Evolutionary conservation across 1,140 invertebrate genomes (phyloP).

Genomic region (Lucilia cuprina): DNA sequence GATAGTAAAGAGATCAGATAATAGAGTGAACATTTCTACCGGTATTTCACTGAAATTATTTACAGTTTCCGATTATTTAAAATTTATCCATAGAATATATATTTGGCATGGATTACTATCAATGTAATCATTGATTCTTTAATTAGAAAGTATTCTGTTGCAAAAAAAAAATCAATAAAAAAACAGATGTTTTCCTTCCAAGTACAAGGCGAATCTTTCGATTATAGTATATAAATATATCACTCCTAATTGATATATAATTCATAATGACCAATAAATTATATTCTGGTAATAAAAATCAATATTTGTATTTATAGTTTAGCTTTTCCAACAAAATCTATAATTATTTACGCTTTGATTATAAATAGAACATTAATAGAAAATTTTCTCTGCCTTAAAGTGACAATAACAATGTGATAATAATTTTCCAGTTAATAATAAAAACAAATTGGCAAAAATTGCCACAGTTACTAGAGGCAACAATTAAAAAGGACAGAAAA

Average conservation of each 20-base stretch:
- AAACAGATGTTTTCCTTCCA: too few species aligned
- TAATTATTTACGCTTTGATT: constrained; percentile 3
- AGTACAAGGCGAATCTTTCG: too few species aligned
- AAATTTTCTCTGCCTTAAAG: background rate
- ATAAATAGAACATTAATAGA: background rate
- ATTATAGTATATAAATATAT: background rate
- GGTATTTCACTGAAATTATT: too few species aligned
- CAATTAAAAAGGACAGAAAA: background rate
- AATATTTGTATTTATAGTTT: background rate
- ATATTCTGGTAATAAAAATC: background rate
- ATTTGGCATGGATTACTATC: too few species aligned
- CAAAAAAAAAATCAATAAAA: too few species aligned
- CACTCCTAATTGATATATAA: background rate
- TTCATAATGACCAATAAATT: background rate
- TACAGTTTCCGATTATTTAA: too few species aligned
- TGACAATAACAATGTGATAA: background rate
- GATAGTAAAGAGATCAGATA: too few species aligned
- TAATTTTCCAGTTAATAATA: constrained; percentile 25
- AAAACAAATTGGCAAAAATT: constrained; percentile 26
- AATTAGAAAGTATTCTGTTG: too few species aligned
- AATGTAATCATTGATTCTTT: too few species aligned
- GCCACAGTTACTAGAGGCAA: background rate
- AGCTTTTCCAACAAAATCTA: background rate
- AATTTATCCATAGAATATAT: too few species aligned
- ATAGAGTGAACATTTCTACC: too few species aligned